These are phyloP conservation scores for Speoplatyrhinus poulsoni DNA, from an alignment of 2,113 vertebrate species.

Conservation along the genomic window DNA sequence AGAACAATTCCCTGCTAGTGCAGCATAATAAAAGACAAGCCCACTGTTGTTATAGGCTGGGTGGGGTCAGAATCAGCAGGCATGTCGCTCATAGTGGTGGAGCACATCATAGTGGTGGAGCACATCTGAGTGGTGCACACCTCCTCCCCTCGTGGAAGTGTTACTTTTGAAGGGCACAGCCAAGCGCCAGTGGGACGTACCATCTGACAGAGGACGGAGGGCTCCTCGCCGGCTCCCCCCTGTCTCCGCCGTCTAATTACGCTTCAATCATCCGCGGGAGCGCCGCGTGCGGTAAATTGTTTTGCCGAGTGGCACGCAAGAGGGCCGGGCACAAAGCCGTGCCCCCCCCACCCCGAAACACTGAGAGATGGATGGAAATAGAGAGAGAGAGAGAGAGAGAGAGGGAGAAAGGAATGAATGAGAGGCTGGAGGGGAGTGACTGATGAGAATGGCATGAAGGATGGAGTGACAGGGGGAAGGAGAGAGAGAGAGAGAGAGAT, in stretches of 20 bases:
- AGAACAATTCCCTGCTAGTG: conserved; percentile 6
- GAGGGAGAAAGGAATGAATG: background rate
- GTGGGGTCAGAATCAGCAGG: background rate
- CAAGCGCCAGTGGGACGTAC: conserved; percentile 64
- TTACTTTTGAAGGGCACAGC: conserved; percentile 73
- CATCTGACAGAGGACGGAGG: conserved; percentile 66
- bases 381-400: background rate
- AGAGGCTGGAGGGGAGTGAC: conserved; percentile 20
- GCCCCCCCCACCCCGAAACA: background rate
- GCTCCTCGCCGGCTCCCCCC: conserved; percentile 65
- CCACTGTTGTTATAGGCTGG: background rate
- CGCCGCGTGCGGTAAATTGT: conserved; percentile 78
- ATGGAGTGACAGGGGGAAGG: conserved; percentile 12
- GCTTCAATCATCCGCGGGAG: conserved; percentile 76
- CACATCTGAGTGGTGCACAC: background rate
- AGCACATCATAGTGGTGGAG: too few species aligned
- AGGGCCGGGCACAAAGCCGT: conserved; percentile 53
- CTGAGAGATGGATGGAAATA: background rate
- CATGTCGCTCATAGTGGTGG: conserved; percentile 7
- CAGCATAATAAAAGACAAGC: background rate
- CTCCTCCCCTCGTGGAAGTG: conserved; percentile 43
- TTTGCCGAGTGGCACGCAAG: conserved; percentile 58
- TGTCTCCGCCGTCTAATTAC: conserved; percentile 77
- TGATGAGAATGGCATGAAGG: conserved; percentile 17
- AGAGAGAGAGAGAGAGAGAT: conserved; percentile 21